Percentiles rank a stretch among this genome's conserved stretches.
phyloP scores from a whole-genome alignment of 2,797 vertebrate species.

The Rhynchonycteris naso region DNA sequence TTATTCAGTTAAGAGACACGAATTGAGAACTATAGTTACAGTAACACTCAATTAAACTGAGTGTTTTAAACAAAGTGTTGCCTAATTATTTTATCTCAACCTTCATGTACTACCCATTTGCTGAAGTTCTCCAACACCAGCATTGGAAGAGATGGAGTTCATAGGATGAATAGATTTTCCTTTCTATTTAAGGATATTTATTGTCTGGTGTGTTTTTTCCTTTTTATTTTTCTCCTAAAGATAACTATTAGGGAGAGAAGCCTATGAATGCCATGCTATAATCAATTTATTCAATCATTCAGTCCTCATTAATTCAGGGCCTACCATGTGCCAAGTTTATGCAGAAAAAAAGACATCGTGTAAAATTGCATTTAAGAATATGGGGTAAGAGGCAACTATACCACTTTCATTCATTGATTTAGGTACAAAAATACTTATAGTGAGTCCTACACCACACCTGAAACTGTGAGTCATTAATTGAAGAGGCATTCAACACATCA shows the following conservation, averaged over 20 bases:
- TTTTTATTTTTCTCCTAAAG: neutral
- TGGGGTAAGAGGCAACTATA: neutral
- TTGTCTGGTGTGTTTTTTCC: neutral
- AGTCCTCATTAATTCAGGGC: neutral
- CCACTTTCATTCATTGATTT: neutral
- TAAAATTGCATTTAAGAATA: neutral
- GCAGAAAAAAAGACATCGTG: neutral
- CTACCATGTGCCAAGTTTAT: neutral
- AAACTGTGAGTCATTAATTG: neutral
- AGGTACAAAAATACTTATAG: neutral
- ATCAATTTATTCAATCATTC: slow-evolving; percentile 11
- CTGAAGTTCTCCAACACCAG: neutral
- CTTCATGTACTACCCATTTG: slow-evolving; percentile 32
- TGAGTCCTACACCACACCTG: neutral
- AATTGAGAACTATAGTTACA: slow-evolving; percentile 12
- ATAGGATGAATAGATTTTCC: neutral
- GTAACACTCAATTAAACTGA: slow-evolving; percentile 62
- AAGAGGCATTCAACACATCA: neutral
- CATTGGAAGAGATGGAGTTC: neutral
- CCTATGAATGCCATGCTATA: neutral
- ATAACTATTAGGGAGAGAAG: neutral
- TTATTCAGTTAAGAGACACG: neutral
- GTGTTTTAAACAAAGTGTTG: slow-evolving; percentile 40
- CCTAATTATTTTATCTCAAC: slow-evolving; percentile 47
- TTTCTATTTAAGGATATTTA: neutral